Conservation (phyloP, 2,888 invertebrate species). For the Coremacera marginata region DNA sequence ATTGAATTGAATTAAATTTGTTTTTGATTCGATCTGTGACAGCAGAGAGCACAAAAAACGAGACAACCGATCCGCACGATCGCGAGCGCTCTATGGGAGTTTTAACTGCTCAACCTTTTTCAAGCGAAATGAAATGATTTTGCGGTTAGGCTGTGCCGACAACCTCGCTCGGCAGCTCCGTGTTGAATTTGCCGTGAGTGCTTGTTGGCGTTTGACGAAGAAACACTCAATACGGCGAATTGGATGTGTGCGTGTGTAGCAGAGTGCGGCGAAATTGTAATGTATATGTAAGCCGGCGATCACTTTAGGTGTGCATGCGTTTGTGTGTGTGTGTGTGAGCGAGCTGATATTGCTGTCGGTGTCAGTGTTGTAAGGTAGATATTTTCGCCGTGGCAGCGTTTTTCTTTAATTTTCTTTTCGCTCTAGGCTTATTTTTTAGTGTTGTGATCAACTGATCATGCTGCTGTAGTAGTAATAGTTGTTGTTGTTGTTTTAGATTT, state of each 20-base stretch:
- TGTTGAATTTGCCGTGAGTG: constrained; percentile 21
- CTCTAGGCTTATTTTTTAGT: constrained; percentile 11
- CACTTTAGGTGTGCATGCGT: not conserved
- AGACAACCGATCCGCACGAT: constrained; percentile 40
- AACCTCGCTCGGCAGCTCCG: constrained; percentile 38
- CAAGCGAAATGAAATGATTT: constrained; percentile 62
- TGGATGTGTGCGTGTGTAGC: not conserved
- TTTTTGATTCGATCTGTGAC: constrained; percentile 28
- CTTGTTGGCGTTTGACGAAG: not conserved
- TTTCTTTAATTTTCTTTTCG: constrained; percentile 5
- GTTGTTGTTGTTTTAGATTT: constrained; percentile 37
- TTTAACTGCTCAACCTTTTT: constrained; percentile 57
- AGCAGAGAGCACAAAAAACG: constrained; percentile 33
- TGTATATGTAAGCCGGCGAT: not conserved
- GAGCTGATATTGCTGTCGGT: not conserved
- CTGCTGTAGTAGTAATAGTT: constrained; percentile 37
- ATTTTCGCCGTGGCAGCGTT: constrained; percentile 28
- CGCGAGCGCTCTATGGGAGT: constrained; percentile 41
- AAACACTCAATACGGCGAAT: not conserved
- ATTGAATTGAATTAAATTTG: constrained; percentile 8
- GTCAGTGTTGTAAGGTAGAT: not conserved
- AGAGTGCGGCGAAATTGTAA: constrained; percentile 2
- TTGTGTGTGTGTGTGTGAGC: not conserved
- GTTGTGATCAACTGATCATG: constrained; percentile 5
- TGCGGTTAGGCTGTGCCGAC: constrained; percentile 36